phyloP scores from a whole-genome alignment of 2,113 vertebrate species.

The Eudorcas thomsonii region DNA sequence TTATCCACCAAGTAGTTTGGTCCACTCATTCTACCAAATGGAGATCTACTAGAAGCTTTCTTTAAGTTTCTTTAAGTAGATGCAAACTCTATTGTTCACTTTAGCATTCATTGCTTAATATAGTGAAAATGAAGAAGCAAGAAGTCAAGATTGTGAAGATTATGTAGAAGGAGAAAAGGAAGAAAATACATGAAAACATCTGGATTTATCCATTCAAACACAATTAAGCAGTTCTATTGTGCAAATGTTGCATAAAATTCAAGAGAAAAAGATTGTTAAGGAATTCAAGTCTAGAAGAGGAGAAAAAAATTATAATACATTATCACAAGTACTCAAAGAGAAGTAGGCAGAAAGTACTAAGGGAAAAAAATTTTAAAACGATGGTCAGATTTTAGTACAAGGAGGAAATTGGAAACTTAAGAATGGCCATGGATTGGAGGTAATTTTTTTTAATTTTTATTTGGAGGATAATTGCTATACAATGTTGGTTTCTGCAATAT shows the following conservation, averaged over 20 bases:
- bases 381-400: not conserved
- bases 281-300: not conserved
- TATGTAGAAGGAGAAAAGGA: not conserved
- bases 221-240: not conserved
- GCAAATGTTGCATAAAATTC: not conserved
- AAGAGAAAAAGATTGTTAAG: not conserved
- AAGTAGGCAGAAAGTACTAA: not conserved
- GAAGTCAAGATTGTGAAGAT: not conserved
- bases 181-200: not conserved
- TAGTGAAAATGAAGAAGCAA: not conserved
- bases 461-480: not conserved
- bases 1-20: not conserved
- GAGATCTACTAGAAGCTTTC: not conserved
- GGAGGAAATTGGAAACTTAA: not conserved
- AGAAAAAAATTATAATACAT: not conserved
- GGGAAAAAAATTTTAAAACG: not conserved
- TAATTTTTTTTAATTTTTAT: not conserved
- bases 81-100: not conserved
- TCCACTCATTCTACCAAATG: not conserved
- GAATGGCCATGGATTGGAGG: not conserved
- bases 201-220: not conserved
- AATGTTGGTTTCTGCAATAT: not conserved
- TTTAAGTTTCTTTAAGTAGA: not conserved
- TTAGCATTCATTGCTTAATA: not conserved
- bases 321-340: not conserved